These are phyloP conservation scores for Drosophila ogumai DNA, from an alignment of 1,140 invertebrate species.

Conservation along the genomic window DNA sequence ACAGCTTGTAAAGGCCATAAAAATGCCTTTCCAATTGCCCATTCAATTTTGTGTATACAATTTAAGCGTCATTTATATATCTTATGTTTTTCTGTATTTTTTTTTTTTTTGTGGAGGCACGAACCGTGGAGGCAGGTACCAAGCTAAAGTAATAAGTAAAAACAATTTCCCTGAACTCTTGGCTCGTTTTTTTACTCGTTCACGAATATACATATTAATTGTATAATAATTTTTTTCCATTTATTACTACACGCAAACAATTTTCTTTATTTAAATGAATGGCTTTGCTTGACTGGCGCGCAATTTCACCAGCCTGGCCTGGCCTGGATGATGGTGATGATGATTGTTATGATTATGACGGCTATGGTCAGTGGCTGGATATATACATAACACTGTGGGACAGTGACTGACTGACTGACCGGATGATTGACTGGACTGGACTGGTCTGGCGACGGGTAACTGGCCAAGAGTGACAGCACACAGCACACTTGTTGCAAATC, in stretches of 20 bases:
- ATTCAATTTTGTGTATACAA: conserved; percentile 27
- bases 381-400: conserved; percentile 11
- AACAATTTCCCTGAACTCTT: conserved; percentile 22
- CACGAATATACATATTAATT: conserved; percentile 59
- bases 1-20: conserved; percentile 22
- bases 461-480: conserved; percentile 42
- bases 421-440: conserved; percentile 39
- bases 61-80: conserved; percentile 27
- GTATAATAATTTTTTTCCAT: conserved; percentile 74
- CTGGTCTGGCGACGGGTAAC: conserved; percentile 1
- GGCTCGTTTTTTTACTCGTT: conserved; percentile 21
- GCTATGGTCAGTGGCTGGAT: conserved; percentile 18
- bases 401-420: conserved; percentile 25
- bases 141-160: conserved; percentile 14
- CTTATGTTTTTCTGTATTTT: conserved; percentile 8
- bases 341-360: conserved; percentile 11
- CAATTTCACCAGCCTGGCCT: conserved; percentile 62
- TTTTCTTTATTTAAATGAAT: conserved; percentile 82
- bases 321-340: conserved; percentile 7
- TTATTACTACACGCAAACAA: conserved; percentile 69
- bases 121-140: conserved; percentile 57
- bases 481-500: conserved; percentile 63
- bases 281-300: conserved; percentile 68
- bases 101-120: conserved; percentile 56
- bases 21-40: conserved; percentile 25